Base-by-base conservation (phyloP, 2,797 vertebrate species). In the Tenualosa thibaudeaui region DNA sequence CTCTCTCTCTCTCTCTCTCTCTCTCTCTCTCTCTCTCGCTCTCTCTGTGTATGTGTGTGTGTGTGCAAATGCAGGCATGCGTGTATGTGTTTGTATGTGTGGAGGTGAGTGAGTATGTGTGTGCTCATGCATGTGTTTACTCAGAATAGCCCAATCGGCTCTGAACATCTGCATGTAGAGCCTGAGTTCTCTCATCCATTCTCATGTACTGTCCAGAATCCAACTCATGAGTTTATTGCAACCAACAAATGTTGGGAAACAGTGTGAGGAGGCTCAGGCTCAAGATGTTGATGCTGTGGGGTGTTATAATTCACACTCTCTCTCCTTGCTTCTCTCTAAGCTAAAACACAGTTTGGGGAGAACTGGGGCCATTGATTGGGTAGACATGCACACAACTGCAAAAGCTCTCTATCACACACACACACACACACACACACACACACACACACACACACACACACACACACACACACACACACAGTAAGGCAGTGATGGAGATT, bases 1-100 rank as follows among this genome's bases (percentile, higher is more conserved):
- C 60, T 26, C 2, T 26, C 82, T 43, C 26, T 37, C 54, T 37
- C 54, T 86, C 78, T 81, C 37, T 81, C 51, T 71, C 83, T 75
- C 2, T 75, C n/a, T 84, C 60, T 65, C n/a, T 65, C 22, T 65
- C n/a, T n/a, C n/a, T n/a, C n/a, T n/a, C n/a, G n/a, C n/a, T n/a
- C 60, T 65, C 8, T 65, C 2, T 75, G 68, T 19, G 13, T 40
- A 3, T 17, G 12, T 50, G n/a, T 81, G 22, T 81, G 19, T 86
- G 17, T 62, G 37, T 26, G 51, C 8, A 24, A 3, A 10, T 15
- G 19, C 26, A 6, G 17, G 58, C 75, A 31, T 81, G 65, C 58
- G 22, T 75, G 49, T 85, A 50, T 43, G 31, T 62, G 56, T 65
- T 75, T 85, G 8, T 68, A 10, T 37, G 31, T 71, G 65, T 15